A percentile compares a stretch with the other conserved stretches of the same genome.
Conservation (phyloP, 2,113 vertebrate species). For the Scomber scombrus region DNA sequence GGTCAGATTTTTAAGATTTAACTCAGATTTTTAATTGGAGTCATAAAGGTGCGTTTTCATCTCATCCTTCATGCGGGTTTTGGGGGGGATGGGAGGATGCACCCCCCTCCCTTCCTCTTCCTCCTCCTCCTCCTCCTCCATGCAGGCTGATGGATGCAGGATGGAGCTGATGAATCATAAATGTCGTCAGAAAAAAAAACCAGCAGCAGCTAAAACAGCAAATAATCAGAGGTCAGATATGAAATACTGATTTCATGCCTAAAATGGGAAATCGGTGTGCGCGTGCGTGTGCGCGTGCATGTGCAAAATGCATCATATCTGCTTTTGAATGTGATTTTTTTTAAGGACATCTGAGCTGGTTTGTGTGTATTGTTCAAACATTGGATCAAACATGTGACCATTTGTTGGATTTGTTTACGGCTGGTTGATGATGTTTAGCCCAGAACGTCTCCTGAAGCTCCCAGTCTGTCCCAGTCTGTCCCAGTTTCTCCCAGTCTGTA, state of each 20-base stretch:
- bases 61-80: background rate
- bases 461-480: too few relatives aligned
- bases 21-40: background rate
- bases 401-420: background rate
- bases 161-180: slow-evolving; percentile 60
- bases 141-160: slow-evolving; percentile 36
- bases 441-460: too few relatives aligned
- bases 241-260: background rate
- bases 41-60: background rate
- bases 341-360: too few relatives aligned
- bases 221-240: background rate
- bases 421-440: background rate
- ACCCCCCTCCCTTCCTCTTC: too few relatives aligned
- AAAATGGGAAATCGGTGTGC: background rate
- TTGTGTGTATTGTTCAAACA: too few relatives aligned
- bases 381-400: background rate
- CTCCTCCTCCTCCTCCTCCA: slow-evolving; percentile 6
- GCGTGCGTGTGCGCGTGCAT: too few relatives aligned
- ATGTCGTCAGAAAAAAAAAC: slow-evolving; percentile 40
- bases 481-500: too few relatives aligned
- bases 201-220: background rate
- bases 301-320: too few relatives aligned
- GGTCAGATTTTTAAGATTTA: too few relatives aligned
- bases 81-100: background rate
- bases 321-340: too few relatives aligned